Evolutionary conservation across 2,888 invertebrate genomes (phyloP).

Genomic region (Clitarchus hookeri): DNA sequence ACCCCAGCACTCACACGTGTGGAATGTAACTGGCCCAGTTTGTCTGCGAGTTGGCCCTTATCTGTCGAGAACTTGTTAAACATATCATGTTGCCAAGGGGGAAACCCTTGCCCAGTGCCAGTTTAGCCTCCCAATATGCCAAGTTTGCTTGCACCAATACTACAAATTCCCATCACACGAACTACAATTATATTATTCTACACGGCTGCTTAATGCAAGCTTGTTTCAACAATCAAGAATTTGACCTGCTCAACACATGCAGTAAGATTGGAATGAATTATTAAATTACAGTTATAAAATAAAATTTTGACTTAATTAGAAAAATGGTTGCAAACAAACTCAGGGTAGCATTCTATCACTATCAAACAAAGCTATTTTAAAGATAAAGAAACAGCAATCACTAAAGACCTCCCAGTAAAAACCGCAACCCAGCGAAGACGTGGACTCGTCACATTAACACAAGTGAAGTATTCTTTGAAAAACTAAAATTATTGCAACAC

Average conservation of each 20-base stretch:
- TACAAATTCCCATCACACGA: background rate
- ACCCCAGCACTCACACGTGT: background rate
- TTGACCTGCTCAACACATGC: too few species aligned
- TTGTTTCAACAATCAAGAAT: too few species aligned
- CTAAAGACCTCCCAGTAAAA: background rate
- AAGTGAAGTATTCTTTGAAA: background rate
- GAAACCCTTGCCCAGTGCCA: background rate
- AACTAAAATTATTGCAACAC: background rate
- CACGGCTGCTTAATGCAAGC: too few species aligned
- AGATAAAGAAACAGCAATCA: background rate
- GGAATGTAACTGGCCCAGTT: background rate
- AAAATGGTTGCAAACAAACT: background rate
- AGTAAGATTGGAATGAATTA: too few species aligned
- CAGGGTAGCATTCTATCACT: background rate
- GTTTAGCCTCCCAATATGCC: background rate
- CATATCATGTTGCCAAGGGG: constrained; percentile 24
- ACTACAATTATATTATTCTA: too few species aligned
- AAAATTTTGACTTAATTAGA: too few species aligned
- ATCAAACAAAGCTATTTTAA: background rate
- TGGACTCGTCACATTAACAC: constrained; percentile 3
- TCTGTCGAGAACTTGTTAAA: constrained; percentile 17
- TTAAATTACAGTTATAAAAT: too few species aligned
- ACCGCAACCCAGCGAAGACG: background rate
- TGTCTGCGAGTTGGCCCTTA: background rate
- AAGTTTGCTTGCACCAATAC: background rate